Base-by-base conservation (phyloP, 2,888 invertebrate species). In the Stegana nigrithorax region DNA sequence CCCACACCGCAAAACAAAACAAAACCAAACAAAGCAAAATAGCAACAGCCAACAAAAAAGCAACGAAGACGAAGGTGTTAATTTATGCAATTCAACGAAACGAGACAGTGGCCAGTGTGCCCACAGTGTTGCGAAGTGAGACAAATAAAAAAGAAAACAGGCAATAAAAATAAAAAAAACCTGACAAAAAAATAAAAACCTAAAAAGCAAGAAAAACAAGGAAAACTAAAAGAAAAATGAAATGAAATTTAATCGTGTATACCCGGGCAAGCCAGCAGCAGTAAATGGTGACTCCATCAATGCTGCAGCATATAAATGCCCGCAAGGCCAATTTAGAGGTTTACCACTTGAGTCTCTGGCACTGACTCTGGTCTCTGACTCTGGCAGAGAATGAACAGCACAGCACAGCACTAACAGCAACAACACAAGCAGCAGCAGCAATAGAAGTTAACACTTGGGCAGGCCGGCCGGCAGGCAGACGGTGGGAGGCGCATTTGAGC, bases 1-100 rank as follows among this genome's bases (percentile, higher is more conserved):
- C 42, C 6, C 10, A 1, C 8, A 42, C 42, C 42, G n/a, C 42
- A 42, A 42, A 42, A 17, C 42, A 42, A 42, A 42, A 17, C 42
- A 42, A 42, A 42, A 5, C 29, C 5, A n/a, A n/a, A n/a, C n/a
- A n/a, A n/a, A n/a, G n/a, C n/a, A n/a, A n/a, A n/a, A n/a, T n/a
- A n/a, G n/a, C n/a, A n/a, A n/a, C n/a, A n/a, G n/a, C n/a, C n/a
- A n/a, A n/a, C n/a, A n/a, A n/a, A n/a, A n/a, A n/a, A n/a, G n/a
- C n/a, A n/a, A n/a, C n/a, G n/a, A n/a, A n/a, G n/a, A n/a, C 14
- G 6, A 64, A 70, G 72, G 70, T 72, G 71, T 70, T 73, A 73
- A 73, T 72, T 73, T 71, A 70, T 70, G 68, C 72, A 69, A 69
- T 66, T 66, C 67, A 63, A 67, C 64, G 62, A 27, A 27, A 19